Conservation (phyloP, 2,888 invertebrate genomes). For the Nemurella pictetii region DNA sequence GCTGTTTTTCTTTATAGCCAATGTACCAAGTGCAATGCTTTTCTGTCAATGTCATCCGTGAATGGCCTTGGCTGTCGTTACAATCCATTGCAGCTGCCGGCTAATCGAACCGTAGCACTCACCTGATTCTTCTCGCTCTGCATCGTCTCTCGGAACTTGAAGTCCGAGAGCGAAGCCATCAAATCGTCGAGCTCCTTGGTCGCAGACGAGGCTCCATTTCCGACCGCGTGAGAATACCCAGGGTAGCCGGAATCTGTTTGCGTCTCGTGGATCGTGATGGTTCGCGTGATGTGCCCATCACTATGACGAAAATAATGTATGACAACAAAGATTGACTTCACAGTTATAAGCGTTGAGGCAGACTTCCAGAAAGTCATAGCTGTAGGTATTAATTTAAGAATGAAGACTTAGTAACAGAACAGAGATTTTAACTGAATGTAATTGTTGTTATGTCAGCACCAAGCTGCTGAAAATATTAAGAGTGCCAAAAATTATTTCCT, state of each 20-base stretch:
- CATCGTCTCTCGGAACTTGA: conserved; percentile 70
- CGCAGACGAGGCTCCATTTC: conserved; percentile 76
- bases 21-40: neutral
- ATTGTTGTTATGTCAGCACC: neutral
- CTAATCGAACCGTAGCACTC: neutral
- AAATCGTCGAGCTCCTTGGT: conserved; percentile 94
- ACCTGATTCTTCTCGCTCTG: conserved; percentile 1
- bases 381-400: neutral
- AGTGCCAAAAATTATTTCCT: neutral
- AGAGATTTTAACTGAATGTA: neutral
- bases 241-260: conserved; percentile 47
- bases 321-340: neutral
- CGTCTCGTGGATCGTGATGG: conserved; percentile 55
- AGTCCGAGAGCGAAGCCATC: conserved; percentile 93
- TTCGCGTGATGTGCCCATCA: conserved; percentile 50
- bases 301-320: neutral
- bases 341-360: neutral
- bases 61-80: neutral
- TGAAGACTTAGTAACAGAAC: neutral
- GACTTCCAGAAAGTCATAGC: neutral
- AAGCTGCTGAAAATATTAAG: neutral
- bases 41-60: neutral
- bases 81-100: neutral
- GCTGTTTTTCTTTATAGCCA: neutral
- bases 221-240: conserved; percentile 45